Evolutionary conservation across 1,140 invertebrate species (phyloP).

Genomic region (Radopholus similis): DNA sequence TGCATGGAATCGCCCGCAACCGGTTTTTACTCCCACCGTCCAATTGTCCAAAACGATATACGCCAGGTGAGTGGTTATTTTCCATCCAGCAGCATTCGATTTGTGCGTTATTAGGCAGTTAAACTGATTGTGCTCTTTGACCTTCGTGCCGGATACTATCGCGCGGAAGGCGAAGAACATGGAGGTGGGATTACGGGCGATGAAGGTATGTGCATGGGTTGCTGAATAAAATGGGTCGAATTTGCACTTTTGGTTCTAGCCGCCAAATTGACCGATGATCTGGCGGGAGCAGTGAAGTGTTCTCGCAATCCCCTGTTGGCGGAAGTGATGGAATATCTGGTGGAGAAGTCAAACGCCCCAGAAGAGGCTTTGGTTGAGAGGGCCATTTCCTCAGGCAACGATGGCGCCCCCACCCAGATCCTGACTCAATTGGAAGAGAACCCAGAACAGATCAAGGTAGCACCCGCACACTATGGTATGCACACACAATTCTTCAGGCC

Average conservation of each 20-base stretch:
- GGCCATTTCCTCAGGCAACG: constrained; percentile 35
- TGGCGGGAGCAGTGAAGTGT: constrained; percentile 66
- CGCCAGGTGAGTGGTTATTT: no score
- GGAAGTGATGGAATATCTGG: constrained; percentile 95
- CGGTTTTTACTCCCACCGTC: constrained; percentile 30
- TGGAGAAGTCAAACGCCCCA: constrained; percentile 94
- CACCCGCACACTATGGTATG: no score
- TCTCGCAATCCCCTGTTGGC: constrained; percentile 91
- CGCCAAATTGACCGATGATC: constrained; percentile 24
- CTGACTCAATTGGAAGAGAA: constrained; percentile 71
- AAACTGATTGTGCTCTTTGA: constrained; percentile 92
- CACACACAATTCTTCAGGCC: constrained; percentile 58
- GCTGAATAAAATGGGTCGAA: no score
- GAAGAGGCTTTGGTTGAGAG: constrained; percentile 78
- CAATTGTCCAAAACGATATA: constrained; percentile 78
- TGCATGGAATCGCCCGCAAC: constrained; percentile 79
- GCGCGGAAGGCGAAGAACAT: constrained; percentile 54
- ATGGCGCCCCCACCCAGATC: constrained; percentile 65
- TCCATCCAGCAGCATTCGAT: no score
- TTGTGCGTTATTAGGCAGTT: constrained; percentile 82
- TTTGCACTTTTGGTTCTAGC: no score
- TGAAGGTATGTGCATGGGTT: background rate
- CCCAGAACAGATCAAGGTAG: constrained; percentile 71
- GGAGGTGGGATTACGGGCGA: background rate
- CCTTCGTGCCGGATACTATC: constrained; percentile 76